phyloP scores from a whole-genome alignment of 2,888 invertebrate genomes.

The Stenurella melanura region DNA sequence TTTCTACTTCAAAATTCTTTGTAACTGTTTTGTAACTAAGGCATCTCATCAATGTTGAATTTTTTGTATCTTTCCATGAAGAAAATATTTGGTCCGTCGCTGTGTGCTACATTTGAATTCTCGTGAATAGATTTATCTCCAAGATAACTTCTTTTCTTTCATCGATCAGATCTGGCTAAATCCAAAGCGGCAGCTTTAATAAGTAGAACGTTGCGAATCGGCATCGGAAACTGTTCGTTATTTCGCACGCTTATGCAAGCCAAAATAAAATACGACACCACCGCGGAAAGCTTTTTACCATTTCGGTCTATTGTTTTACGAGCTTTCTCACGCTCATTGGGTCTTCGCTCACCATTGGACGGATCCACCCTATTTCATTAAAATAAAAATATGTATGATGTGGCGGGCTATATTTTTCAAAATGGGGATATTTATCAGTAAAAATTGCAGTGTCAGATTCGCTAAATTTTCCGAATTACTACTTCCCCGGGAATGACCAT shows the following conservation, averaged over 20 bases:
- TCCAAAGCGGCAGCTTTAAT: conserved; percentile 32
- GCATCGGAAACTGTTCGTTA: conserved; percentile 58
- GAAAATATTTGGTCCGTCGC: conserved; percentile 1
- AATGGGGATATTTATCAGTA: not conserved
- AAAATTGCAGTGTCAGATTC: conserved; percentile 7
- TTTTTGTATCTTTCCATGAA: too few relatives aligned
- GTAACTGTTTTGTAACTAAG: too few relatives aligned
- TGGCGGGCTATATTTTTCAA: not conserved
- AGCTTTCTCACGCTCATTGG: conserved; percentile 42
- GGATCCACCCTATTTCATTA: not conserved
- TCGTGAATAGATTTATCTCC: conserved; percentile 36
- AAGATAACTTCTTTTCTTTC: conserved; percentile 31
- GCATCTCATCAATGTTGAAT: too few relatives aligned
- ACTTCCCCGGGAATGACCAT: not conserved
- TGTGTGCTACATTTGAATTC: conserved; percentile 23
- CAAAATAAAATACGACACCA: conserved; percentile 54
- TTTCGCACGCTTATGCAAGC: conserved; percentile 56
- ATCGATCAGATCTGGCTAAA: conserved; percentile 33
- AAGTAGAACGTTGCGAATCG: conserved; percentile 50
- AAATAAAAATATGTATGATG: conserved; percentile 16
- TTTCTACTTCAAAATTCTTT: too few relatives aligned
- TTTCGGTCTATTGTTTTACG: conserved; percentile 47
- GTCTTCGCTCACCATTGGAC: conserved; percentile 5
- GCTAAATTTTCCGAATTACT: conserved; percentile 4
- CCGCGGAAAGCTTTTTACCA: conserved; percentile 45